phyloP scores from a whole-genome alignment of 2,113 vertebrate species.

The Phocoena phocoena region DNA sequence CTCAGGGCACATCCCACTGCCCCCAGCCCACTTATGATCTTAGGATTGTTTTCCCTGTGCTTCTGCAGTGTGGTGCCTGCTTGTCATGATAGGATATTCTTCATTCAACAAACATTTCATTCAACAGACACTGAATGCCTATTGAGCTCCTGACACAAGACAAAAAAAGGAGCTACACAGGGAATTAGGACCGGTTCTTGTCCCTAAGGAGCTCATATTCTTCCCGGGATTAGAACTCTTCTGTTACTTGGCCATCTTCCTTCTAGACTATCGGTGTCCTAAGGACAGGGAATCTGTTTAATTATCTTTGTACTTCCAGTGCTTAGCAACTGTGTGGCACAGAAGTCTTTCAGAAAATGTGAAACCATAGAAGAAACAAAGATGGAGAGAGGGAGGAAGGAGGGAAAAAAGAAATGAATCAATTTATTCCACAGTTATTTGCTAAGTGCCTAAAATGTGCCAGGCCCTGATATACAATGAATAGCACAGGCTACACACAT shows the following conservation, averaged over 20 bases:
- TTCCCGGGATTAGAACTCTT: background rate
- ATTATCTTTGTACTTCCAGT: background rate
- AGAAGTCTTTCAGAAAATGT: constrained; percentile 2
- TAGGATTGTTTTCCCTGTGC: background rate
- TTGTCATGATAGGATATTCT: background rate
- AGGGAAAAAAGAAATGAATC: background rate
- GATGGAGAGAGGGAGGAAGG: background rate
- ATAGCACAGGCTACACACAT: background rate
- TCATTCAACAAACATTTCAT: background rate
- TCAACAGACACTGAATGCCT: background rate
- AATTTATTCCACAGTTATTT: background rate
- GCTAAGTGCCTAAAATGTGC: background rate
- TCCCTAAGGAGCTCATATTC: background rate
- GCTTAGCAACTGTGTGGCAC: background rate
- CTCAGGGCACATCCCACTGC: background rate
- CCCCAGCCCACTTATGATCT: background rate
- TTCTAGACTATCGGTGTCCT: background rate
- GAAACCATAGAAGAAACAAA: background rate
- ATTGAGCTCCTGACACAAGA: background rate
- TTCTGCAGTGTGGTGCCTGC: background rate
- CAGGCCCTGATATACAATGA: background rate
- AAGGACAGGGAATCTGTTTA: background rate
- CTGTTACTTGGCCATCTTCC: background rate
- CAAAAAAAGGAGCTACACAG: background rate
- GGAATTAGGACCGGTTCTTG: background rate